Conservation (phyloP, 2,888 invertebrate species). For the Himalopsyche anomala region DNA sequence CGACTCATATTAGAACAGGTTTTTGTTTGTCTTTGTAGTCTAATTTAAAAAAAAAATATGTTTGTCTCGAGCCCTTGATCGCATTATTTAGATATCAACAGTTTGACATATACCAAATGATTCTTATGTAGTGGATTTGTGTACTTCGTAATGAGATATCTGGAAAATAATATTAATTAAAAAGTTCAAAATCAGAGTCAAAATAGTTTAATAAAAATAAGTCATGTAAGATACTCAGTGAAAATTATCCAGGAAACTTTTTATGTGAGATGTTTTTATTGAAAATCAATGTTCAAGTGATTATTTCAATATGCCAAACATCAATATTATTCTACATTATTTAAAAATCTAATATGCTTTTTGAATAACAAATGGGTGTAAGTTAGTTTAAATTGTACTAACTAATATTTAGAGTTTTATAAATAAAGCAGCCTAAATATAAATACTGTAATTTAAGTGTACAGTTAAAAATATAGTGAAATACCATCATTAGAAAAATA, state of each 20-base stretch:
- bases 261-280: no score
- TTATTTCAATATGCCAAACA: not conserved
- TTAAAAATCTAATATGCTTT: conserved; percentile 4
- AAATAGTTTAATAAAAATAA: not conserved
- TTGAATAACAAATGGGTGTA: conserved; percentile 3
- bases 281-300: no score
- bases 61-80: not conserved
- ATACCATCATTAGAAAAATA: conserved; percentile 3
- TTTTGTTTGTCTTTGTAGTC: not conserved
- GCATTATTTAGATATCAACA: not conserved
- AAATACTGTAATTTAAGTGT: not conserved
- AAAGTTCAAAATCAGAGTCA: not conserved
- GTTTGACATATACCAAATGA: not conserved
- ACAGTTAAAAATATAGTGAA: conserved; percentile 4
- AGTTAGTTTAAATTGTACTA: not conserved
- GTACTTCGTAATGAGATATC: not conserved
- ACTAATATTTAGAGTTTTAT: not conserved
- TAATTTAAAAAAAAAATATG: not conserved
- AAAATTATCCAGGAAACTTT: no score
- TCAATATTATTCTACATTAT: not conserved
- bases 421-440: conserved; percentile 2
- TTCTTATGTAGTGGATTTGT: not conserved
- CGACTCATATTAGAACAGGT: not conserved
- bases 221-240: no score
- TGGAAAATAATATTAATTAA: no score